Percentiles rank a stretch among this genome's conserved stretches.
Evolutionary conservation across 2,888 invertebrate genomes (phyloP).

Genomic region (Dynastes maya): DNA sequence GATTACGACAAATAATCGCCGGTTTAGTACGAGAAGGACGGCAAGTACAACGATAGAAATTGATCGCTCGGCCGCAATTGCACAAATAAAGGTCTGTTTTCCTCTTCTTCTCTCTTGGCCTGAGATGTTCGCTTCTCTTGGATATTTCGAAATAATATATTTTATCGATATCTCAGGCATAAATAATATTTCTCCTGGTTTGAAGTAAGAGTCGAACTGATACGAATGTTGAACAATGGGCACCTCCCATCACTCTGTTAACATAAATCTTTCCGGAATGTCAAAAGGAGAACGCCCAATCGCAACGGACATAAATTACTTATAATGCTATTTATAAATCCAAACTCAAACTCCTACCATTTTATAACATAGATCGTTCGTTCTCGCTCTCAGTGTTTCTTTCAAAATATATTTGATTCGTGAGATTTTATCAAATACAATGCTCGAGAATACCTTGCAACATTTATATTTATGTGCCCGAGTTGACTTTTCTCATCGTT

Average conservation of each 20-base stretch:
- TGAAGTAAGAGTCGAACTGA: conserved; percentile 58
- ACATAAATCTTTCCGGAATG: conserved; percentile 69
- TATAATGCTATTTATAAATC: conserved; percentile 71
- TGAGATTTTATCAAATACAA: conserved; percentile 55
- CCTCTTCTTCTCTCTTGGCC: conserved; percentile 8
- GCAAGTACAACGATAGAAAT: conserved; percentile 10
- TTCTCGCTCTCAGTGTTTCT: conserved; percentile 54
- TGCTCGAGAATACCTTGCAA: conserved; percentile 48
- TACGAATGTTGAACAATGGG: conserved; percentile 65
- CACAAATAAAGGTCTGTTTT: conserved; percentile 40
- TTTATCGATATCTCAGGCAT: conserved; percentile 68
- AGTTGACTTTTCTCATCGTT: conserved; percentile 35
- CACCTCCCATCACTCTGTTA: conserved; percentile 70
- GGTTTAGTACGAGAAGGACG: conserved; percentile 26
- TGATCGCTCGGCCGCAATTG: conserved; percentile 41
- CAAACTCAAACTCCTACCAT: conserved; percentile 61
- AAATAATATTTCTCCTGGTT: conserved; percentile 73
- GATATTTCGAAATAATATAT: conserved; percentile 60
- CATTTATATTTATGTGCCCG: conserved; percentile 43
- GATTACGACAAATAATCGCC: conserved; percentile 19
- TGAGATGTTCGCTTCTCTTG: conserved; percentile 51
- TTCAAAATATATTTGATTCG: conserved; percentile 61
- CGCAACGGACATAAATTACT: conserved; percentile 71
- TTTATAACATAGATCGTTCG: conserved; percentile 38
- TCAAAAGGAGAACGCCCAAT: conserved; percentile 71